phyloP scores from a whole-genome alignment of 2,797 vertebrate species.

The Enteromius viviparus region DNA sequence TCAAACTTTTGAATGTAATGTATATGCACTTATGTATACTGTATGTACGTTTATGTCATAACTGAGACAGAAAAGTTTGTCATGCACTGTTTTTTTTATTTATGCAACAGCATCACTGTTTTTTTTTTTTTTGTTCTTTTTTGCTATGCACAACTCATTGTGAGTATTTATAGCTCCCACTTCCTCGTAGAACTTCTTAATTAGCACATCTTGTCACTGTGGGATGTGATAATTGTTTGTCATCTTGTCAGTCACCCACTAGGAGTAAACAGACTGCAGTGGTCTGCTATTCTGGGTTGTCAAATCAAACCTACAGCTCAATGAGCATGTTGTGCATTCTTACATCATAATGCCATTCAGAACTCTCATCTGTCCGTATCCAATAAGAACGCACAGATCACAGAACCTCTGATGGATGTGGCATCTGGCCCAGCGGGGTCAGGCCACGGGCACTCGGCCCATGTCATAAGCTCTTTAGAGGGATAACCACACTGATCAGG shows the following conservation, averaged over 20 bases:
- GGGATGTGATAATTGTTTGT: slow-evolving; percentile 82
- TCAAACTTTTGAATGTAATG: not conserved
- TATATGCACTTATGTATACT: not conserved
- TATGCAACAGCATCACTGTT: not conserved
- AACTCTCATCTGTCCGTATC: slow-evolving; percentile 24
- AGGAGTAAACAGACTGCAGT: slow-evolving; percentile 65
- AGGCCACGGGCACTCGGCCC: slow-evolving; percentile 50
- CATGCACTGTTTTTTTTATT: not conserved
- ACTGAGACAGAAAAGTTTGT: not conserved
- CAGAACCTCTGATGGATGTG: slow-evolving; percentile 17
- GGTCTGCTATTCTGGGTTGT: slow-evolving; percentile 66
- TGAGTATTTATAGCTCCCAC: slow-evolving; percentile 45
- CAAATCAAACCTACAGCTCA: slow-evolving; percentile 63
- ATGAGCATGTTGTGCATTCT: slow-evolving; percentile 58
- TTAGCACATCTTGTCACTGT: slow-evolving; percentile 80
- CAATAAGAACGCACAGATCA: not conserved
- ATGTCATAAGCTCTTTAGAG: slow-evolving; percentile 51
- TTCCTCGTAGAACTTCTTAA: slow-evolving; percentile 75
- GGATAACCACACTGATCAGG: slow-evolving; percentile 44
- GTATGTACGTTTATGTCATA: not conserved
- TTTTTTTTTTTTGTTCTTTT: not conserved
- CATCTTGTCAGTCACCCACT: slow-evolving; percentile 72
- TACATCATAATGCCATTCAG: slow-evolving; percentile 41
- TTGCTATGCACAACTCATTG: slow-evolving; percentile 8
- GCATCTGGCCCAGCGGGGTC: slow-evolving; percentile 43